Evolutionary conservation across 2,113 vertebrate species (phyloP).

Genomic region (Saimiri boliviensis): DNA sequence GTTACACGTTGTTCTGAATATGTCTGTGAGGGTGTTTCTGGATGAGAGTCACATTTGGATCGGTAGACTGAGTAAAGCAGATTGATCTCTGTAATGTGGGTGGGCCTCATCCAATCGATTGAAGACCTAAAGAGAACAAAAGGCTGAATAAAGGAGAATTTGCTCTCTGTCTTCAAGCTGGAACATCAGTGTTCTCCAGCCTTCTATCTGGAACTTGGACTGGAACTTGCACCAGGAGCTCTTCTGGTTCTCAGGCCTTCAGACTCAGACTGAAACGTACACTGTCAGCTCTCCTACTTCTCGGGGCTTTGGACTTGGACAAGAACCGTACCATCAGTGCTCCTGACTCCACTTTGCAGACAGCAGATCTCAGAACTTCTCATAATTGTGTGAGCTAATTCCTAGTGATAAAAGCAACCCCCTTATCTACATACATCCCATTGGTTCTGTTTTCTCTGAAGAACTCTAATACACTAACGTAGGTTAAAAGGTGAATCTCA

Average conservation of each 20-base stretch:
- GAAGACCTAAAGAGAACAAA: background rate
- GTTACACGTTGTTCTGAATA: background rate
- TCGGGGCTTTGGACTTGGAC: background rate
- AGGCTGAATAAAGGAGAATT: background rate
- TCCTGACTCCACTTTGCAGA: background rate
- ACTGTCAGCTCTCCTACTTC: background rate
- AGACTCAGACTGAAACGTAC: background rate
- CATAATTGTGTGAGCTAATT: background rate
- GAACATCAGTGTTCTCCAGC: background rate
- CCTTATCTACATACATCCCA: background rate
- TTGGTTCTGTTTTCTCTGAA: background rate
- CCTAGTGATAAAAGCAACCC: background rate
- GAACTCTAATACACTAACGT: background rate
- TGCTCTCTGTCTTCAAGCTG: background rate
- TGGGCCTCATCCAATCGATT: background rate
- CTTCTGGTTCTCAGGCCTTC: background rate
- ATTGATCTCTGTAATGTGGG: background rate
- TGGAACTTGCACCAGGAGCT: background rate
- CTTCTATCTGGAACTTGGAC: background rate
- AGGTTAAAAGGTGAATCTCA: constrained; percentile 4
- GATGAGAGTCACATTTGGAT: background rate
- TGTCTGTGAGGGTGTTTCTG: background rate
- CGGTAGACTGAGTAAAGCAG: background rate
- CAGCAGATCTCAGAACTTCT: background rate
- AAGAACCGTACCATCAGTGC: background rate